Percentiles rank a stretch among this genome's conserved stretches.
Evolutionary conservation across 1,140 invertebrate species (phyloP).

Genomic region (Megalopta genalis): DNA sequence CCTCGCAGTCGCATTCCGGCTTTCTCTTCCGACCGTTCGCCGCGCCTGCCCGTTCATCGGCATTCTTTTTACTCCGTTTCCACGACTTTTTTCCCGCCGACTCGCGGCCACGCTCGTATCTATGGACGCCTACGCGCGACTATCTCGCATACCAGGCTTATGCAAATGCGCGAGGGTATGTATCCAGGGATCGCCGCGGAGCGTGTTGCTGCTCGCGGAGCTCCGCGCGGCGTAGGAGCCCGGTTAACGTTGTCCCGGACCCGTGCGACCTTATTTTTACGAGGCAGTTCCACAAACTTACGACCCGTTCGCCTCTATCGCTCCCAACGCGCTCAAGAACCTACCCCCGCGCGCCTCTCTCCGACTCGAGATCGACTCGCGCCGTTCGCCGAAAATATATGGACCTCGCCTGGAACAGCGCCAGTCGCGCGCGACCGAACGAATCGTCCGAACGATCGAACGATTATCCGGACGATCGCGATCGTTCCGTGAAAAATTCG

Average conservation of each 20-base stretch:
- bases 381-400: background rate
- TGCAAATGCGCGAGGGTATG: constrained; percentile 54
- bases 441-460: constrained; percentile 20
- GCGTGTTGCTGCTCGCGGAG: no score
- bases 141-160: constrained; percentile 63
- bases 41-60: constrained; percentile 31
- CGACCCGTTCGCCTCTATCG: background rate
- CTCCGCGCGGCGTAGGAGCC: constrained; percentile 45
- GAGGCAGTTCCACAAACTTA: constrained; percentile 29
- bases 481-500: no score
- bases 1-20: constrained; percentile 37
- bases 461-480: background rate
- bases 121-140: constrained; percentile 55
- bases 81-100: constrained; percentile 19
- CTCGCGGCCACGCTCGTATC: constrained; percentile 36
- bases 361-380: no score
- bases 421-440: background rate
- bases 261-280: constrained; percentile 46
- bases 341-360: background rate
- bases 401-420: constrained; percentile 1
- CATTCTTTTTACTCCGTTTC: constrained; percentile 54
- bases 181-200: constrained; percentile 5
- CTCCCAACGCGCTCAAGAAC: background rate
- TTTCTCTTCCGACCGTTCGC: constrained; percentile 36
- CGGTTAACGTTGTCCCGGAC: constrained; percentile 18